These are phyloP conservation scores for Oenanthe oenanthe DNA, from an alignment of 2,113 vertebrate genomes.

Conservation along the genomic window DNA sequence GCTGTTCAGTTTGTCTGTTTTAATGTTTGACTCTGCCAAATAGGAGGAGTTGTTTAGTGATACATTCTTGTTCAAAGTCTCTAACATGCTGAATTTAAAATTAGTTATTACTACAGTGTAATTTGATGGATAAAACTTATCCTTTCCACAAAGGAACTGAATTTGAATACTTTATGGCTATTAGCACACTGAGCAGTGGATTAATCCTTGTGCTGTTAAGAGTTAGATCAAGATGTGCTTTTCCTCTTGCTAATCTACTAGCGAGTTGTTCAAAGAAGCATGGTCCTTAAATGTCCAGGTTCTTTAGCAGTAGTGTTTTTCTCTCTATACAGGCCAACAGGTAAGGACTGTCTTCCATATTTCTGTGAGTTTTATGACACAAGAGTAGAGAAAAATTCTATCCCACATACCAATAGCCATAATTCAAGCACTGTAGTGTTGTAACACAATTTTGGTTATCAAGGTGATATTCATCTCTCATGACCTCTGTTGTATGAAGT, in stretches of 20 bases:
- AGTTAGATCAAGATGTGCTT: neutral
- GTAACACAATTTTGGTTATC: neutral
- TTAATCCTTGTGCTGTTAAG: neutral
- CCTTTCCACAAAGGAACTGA: neutral
- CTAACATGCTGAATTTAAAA: neutral
- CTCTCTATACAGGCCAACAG: neutral
- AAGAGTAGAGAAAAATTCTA: neutral
- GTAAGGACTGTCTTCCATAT: neutral
- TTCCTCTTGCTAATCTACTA: neutral
- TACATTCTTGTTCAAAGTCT: neutral
- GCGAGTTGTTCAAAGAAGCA: neutral
- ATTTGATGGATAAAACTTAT: neutral
- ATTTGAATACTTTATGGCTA: neutral
- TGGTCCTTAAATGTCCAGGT: neutral
- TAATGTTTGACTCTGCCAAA: neutral
- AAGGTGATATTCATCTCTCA: neutral
- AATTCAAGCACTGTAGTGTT: neutral
- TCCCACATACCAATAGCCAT: neutral
- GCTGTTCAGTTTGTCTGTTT: neutral
- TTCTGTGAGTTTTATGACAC: neutral
- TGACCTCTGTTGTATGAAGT: neutral
- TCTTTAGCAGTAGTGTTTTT: neutral
- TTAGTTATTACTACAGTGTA: neutral
- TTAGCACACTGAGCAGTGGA: neutral
- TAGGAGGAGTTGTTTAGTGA: neutral